These are phyloP conservation scores for Platorchestia sp. DNA, from an alignment of 1,140 invertebrate species.

Conservation along the genomic window DNA sequence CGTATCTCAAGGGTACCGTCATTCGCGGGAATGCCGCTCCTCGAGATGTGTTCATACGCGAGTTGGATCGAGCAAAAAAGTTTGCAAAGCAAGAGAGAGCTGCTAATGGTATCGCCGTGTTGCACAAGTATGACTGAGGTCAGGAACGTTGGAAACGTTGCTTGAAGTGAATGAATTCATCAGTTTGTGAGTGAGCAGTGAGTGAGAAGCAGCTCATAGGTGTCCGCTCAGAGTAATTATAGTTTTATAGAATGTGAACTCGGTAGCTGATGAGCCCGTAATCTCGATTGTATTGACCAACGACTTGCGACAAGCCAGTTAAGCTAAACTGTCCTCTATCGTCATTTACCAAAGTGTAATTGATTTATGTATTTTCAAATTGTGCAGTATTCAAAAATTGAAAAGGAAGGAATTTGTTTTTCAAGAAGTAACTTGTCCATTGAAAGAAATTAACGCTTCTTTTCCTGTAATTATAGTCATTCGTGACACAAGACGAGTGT, in stretches of 20 bases:
- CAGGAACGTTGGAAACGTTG: background rate
- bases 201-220: background rate
- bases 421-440: background rate
- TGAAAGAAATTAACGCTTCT: background rate
- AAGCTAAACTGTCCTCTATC: background rate
- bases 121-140: background rate
- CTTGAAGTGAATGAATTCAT: background rate
- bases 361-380: background rate
- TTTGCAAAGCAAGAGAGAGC: background rate
- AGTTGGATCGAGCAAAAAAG: background rate
- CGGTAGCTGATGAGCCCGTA: background rate
- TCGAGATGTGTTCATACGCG: background rate
- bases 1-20: background rate
- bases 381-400: background rate
- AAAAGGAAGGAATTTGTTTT: too few relatives aligned
- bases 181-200: background rate
- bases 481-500: background rate
- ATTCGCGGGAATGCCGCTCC: background rate
- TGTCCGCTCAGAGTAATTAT: background rate
- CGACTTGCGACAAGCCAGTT: background rate
- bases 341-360: background rate
- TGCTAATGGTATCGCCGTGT: background rate
- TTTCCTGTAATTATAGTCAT: background rate
- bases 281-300: background rate
- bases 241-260: background rate